Percentiles rank a stretch among this genome's conserved stretches.
Evolutionary conservation across 2,113 vertebrate genomes (phyloP).

Genomic region (Actenoides lindsayi): DNA sequence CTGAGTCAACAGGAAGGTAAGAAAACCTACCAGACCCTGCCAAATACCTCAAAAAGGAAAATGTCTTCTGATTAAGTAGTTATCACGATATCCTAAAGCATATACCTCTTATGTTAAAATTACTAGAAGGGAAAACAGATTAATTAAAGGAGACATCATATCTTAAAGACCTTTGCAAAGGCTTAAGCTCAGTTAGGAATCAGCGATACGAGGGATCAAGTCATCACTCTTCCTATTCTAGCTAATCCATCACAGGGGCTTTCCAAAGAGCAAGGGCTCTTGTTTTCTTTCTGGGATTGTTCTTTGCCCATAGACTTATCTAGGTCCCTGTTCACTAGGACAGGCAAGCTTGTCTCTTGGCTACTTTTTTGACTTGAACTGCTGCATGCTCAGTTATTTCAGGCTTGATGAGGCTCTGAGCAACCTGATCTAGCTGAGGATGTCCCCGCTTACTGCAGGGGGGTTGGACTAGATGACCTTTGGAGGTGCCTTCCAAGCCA

Average conservation of each 20-base stretch:
- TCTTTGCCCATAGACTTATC: neutral
- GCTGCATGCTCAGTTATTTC: neutral
- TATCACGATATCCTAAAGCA: neutral
- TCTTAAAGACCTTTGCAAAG: slow-evolving; percentile 38
- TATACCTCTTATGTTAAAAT: neutral
- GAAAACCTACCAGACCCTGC: neutral
- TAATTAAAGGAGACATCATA: neutral
- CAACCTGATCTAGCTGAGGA: no score
- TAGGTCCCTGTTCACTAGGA: neutral
- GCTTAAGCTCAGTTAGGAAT: neutral
- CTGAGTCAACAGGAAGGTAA: neutral
- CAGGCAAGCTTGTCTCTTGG: neutral
- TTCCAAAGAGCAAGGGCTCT: neutral
- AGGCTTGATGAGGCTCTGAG: neutral
- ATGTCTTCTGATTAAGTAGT: neutral
- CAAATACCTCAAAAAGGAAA: neutral
- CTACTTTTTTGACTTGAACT: neutral
- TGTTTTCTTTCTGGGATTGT: neutral
- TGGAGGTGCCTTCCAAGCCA: no score
- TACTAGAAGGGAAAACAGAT: slow-evolving; percentile 6
- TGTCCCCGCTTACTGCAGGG: no score
- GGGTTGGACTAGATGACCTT: no score
- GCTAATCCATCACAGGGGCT: neutral
- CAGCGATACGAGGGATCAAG: neutral
- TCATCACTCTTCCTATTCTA: neutral